Base-by-base conservation (phyloP, 2,113 vertebrate genomes). In the Oncorhynchus nerka region DNA sequence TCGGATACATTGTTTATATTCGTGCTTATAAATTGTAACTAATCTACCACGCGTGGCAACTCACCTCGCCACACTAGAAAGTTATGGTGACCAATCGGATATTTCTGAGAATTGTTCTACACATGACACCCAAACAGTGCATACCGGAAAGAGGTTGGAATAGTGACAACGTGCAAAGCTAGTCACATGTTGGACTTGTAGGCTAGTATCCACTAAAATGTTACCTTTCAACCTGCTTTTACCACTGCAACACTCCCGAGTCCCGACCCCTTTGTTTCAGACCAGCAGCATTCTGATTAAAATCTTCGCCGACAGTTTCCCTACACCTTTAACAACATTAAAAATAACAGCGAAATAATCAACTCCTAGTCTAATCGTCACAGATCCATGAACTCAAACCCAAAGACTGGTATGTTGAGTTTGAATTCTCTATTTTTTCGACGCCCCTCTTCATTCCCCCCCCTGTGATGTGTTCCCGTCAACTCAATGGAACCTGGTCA, bases 261-360 rank as follows among this genome's bases (percentile, higher is more conserved):
- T 59, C 82, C 72, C 66, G 74, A 71, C 71, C 82, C 81, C 85
- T 87, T 87, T 87, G 85, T 87, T 83, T 85, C 83, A 83, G 68
- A 81, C 75, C 65, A 75, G 81, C 71, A 73, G 83, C 85, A 87
- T 87, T 81, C 77, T 83, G 76, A 70, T 74, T 73, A 67, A 71
- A 79, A 75, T 68, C 80, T 64, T 73, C 75, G 68, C 70, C 55
- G 72, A 74, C 62, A 61, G 76, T 32, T 69, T 72, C 71, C 68
- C 72, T 66, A 77, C 73, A 72, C 70, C 61, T 62, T 28, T 55
- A 55, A 61, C 73, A 81, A 61, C 20, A 15, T 4, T 4, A 55
- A 55, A 55, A 75, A 51, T 39, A 24, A 66, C 51, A 73, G 49
- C 48, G 45, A 57, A 59, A 39, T 3, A 62, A 24, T 4, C 9